Percentiles rank a stretch among this genome's conserved stretches.
These are phyloP conservation scores for Eustalomyia histrio DNA, from an alignment of 2,888 invertebrate genomes.

Conservation along the genomic window DNA sequence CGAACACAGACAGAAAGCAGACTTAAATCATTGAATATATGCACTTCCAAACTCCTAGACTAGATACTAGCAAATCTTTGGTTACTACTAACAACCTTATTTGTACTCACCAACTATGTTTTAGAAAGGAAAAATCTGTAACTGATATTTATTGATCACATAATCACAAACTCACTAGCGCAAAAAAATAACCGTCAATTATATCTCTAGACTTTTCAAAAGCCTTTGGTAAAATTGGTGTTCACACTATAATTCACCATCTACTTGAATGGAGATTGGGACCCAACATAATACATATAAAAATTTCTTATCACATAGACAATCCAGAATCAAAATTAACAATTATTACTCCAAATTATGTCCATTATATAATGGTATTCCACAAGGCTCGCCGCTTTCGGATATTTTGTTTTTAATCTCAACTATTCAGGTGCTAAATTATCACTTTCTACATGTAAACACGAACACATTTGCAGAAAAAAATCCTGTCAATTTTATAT, in stretches of 20 bases:
- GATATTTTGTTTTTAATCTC: constrained; percentile 51
- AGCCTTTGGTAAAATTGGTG: constrained; percentile 58
- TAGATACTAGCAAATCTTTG: no score
- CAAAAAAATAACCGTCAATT: no score
- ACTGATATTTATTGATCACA: no score
- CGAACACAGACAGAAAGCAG: no score
- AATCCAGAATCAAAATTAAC: constrained; percentile 26
- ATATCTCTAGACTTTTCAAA: constrained; percentile 59
- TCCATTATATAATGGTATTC: no score
- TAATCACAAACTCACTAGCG: no score
- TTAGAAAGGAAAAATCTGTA: no score
- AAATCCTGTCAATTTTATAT: constrained; percentile 36
- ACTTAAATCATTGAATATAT: no score
- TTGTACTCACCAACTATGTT: no score
- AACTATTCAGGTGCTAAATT: constrained; percentile 47
- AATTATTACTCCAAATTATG: constrained; percentile 20
- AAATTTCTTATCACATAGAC: constrained; percentile 38
- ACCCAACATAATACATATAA: constrained; percentile 37
- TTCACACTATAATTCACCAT: constrained; percentile 50
- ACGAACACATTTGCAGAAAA: constrained; percentile 59
- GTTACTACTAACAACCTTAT: no score
- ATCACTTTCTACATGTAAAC: constrained; percentile 44
- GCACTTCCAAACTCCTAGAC: no score
- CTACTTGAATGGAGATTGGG: constrained; percentile 26
- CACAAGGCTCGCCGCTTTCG: constrained; percentile 43